Percentiles rank a stretch among this genome's conserved stretches.
These are phyloP conservation scores for Lerema accius DNA, from an alignment of 1,140 invertebrate species.

Conservation along the genomic window DNA sequence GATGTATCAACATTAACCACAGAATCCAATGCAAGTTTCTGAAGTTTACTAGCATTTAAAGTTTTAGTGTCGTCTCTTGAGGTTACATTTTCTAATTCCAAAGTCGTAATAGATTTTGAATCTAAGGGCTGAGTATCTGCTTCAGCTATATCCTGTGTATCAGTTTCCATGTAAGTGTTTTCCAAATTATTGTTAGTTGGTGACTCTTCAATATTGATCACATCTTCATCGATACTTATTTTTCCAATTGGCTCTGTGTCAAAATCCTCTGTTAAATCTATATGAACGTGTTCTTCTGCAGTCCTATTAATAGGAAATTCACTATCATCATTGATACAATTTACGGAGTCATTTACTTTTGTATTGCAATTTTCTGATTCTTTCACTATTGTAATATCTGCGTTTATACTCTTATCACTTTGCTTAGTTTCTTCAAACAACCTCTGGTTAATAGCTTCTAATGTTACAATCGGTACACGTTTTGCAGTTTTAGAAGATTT, in stretches of 20 bases:
- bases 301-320: constrained; percentile 62
- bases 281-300: constrained; percentile 37
- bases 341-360: constrained; percentile 6
- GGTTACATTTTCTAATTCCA: constrained; percentile 13
- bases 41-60: constrained; percentile 9
- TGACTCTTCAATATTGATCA: constrained; percentile 45
- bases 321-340: constrained; percentile 52
- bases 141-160: constrained; percentile 65
- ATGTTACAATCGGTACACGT: constrained; percentile 44
- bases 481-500: constrained; percentile 59
- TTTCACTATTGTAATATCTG: not conserved
- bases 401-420: not conserved
- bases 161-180: constrained; percentile 39
- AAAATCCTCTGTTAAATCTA: constrained; percentile 65
- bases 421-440: constrained; percentile 23
- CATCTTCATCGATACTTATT: constrained; percentile 44
- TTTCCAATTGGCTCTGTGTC: constrained; percentile 55
- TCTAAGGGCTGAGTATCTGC: constrained; percentile 64
- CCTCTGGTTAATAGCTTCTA: constrained; percentile 37
- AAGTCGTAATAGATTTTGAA: constrained; percentile 30
- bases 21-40: constrained; percentile 8
- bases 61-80: constrained; percentile 2
- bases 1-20: constrained; percentile 16
- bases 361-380: no score
- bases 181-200: constrained; percentile 41